Base-by-base conservation (phyloP, 2,113 vertebrate species). In the Ammospiza nelsoni region DNA sequence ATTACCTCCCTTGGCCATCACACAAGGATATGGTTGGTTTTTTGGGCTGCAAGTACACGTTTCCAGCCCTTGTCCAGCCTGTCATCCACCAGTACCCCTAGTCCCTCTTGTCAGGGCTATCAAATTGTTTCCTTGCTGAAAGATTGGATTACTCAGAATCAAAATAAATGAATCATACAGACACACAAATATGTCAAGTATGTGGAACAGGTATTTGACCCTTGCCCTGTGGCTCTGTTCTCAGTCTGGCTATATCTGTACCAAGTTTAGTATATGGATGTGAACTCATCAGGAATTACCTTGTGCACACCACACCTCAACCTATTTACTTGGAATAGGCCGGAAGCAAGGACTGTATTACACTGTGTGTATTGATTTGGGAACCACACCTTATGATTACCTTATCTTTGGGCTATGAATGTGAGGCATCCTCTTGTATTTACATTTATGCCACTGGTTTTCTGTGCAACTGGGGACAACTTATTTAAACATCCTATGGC, bases 401-500 rank as follows among this genome's bases (percentile, higher is more conserved):
- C 91, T 95, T 93, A 92, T 97, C 90, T 95, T 96, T 96, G 83
- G 86, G 92, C 83, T 95, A 95, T 48, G 80, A 81, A 74, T 90
- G 49, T 81, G 52, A 80, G 72, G 68, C 57, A 84, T 81, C 76
- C 76, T 59, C 57, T 59, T 27, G 57, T 78, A 94, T 89, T 89
- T 84, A 67, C 73, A 28, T 75, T 89, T 92, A 43, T 89, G 44
- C 24, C 35, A 9, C 33, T 55, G 48, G 13, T 81, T 92, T 94
- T 90, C 80, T 95, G 5, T 86, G 75, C 59, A 92, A 14, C 63
- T 25, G 3, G 23, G 39, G 63, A 92, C 52, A 52, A 82, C 52
- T 83, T 68, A 59, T 69, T 89, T 59, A 84, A 94, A 37, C 28
- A 51, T 37, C 27, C 33, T 81, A 39, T 1, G 4, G 57, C 86